Conservation (phyloP, 2,797 vertebrate species). For the Cossypha polioptera region DNA sequence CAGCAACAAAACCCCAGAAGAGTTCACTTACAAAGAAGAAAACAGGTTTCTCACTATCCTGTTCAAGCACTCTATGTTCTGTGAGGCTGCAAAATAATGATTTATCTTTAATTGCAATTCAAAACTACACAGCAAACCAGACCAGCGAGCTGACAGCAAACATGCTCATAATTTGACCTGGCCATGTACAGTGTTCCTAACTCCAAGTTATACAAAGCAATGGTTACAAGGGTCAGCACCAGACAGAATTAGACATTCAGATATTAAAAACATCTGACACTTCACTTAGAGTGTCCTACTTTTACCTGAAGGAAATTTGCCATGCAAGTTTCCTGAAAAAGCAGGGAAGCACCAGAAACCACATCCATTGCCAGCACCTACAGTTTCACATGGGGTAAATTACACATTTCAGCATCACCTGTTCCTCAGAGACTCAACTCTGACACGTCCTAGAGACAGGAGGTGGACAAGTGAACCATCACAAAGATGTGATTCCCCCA, state of each 20-base stretch:
- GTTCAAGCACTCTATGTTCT: not conserved
- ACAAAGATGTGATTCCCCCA: not conserved
- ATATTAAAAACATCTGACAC: not conserved
- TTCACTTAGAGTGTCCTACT: not conserved
- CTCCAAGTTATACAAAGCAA: not conserved
- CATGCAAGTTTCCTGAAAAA: not conserved
- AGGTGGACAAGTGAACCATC: not conserved
- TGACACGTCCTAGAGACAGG: not conserved
- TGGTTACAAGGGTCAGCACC: not conserved
- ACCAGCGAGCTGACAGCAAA: not conserved
- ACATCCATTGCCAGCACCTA: not conserved
- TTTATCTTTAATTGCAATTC: not conserved
- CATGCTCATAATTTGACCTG: not conserved
- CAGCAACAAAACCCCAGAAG: not conserved
- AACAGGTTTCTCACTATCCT: not conserved
- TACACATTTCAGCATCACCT: not conserved
- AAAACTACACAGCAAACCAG: not conserved
- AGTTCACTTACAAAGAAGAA: not conserved
- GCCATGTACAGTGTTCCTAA: accelerated
- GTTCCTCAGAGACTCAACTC: not conserved
- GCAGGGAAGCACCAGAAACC: not conserved
- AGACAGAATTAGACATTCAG: not conserved
- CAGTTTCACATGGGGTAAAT: not conserved
- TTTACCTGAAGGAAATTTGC: not conserved
- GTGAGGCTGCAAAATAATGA: not conserved